Conservation (phyloP, 2,113 vertebrate genomes). For the Phocoena sinus region DNA sequence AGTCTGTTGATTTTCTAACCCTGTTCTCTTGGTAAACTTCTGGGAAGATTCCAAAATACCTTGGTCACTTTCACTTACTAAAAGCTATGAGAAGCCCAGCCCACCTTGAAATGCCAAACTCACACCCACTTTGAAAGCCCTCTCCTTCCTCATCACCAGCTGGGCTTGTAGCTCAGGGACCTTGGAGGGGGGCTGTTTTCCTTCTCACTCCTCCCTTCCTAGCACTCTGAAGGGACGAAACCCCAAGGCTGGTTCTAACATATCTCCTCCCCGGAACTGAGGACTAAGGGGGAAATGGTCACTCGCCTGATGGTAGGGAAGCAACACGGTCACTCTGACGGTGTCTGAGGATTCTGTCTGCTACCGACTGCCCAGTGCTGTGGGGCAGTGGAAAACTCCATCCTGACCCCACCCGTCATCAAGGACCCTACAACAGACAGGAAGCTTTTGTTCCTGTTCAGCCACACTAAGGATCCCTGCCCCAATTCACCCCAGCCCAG, state of each 20-base stretch:
- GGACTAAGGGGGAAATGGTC: not conserved
- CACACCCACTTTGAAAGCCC: not conserved
- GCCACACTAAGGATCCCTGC: not conserved
- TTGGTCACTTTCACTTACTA: not conserved
- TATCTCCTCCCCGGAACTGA: not conserved
- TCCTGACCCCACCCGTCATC: too few species aligned
- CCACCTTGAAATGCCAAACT: not conserved
- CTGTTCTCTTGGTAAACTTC: not conserved
- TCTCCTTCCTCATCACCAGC: not conserved
- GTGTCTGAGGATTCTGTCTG: not conserved
- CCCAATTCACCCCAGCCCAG: not conserved
- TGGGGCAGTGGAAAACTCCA: not conserved
- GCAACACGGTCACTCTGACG: not conserved
- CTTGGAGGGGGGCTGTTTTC: not conserved
- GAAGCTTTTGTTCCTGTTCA: not conserved
- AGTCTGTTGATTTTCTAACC: not conserved
- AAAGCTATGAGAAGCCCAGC: not conserved
- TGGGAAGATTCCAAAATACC: not conserved
- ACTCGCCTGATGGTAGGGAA: not conserved
- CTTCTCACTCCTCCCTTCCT: not conserved
- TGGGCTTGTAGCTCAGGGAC: not conserved
- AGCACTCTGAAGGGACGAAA: not conserved
- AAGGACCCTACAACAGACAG: not conserved
- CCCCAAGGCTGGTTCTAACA: not conserved
- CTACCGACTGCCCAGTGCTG: not conserved